phyloP scores from a whole-genome alignment of 2,888 invertebrate genomes.

The Ophion costatus region DNA sequence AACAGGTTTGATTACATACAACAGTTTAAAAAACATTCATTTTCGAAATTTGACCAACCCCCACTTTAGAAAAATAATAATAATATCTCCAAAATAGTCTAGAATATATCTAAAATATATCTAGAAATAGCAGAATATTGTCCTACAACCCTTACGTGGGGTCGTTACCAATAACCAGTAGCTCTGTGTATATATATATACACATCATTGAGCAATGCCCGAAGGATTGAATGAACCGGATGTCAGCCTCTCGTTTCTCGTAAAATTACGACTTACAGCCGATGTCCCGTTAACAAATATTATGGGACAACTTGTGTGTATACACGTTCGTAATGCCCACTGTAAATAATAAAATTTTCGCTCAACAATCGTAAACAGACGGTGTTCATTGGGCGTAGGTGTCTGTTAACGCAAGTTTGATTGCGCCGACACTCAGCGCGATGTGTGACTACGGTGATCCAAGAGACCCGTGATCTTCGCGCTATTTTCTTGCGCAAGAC shows the following conservation, averaged over 20 bases:
- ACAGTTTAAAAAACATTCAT: no score
- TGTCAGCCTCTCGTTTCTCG: not conserved
- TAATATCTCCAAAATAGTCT: no score
- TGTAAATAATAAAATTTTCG: constrained; percentile 22
- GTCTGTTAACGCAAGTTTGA: constrained; percentile 36
- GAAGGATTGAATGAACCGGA: constrained; percentile 26
- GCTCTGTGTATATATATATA: no score
- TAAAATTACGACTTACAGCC: constrained; percentile 8
- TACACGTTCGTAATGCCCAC: not conserved
- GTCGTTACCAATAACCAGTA: no score
- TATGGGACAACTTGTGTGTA: not conserved
- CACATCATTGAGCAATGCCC: not conserved
- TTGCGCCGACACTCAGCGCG: constrained; percentile 36
- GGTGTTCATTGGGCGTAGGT: constrained; percentile 30
- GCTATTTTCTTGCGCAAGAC: constrained; percentile 2
- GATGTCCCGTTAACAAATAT: constrained; percentile 1
- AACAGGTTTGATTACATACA: no score
- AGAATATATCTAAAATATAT: no score
- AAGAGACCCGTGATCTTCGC: not conserved
- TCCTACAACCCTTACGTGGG: no score
- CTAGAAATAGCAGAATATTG: no score
- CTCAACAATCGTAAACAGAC: constrained; percentile 14
- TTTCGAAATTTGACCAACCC: no score
- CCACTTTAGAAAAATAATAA: no score
- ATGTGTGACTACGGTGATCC: constrained; percentile 14